These are phyloP conservation scores for Trimorus sp. DNA, from an alignment of 2,888 invertebrate genomes.

Conservation along the genomic window DNA sequence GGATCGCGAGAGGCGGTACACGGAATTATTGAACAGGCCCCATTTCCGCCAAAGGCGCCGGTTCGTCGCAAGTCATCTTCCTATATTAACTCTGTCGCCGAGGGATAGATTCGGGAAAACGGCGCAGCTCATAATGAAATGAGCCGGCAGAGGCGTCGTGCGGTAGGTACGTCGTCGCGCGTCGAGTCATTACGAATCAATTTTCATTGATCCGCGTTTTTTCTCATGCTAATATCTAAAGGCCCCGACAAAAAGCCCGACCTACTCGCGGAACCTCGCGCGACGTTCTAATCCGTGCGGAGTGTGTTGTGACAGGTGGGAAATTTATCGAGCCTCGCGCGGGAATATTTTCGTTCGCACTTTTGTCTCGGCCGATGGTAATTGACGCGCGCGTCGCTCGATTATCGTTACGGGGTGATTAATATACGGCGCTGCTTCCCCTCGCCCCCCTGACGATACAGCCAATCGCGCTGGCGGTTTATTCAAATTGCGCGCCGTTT, in stretches of 20 bases:
- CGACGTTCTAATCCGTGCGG: slow-evolving; percentile 8
- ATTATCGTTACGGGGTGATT: slow-evolving; percentile 37
- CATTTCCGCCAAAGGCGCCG: slow-evolving; percentile 41
- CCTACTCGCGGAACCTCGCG: too few relatives aligned
- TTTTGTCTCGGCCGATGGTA: slow-evolving; percentile 14
- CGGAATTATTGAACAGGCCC: slow-evolving; percentile 53
- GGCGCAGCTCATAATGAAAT: slow-evolving; percentile 54
- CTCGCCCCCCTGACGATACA: not conserved
- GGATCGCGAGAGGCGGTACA: slow-evolving; percentile 51
- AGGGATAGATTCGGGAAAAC: slow-evolving; percentile 56
- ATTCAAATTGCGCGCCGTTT: slow-evolving; percentile 36
- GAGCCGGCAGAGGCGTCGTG: slow-evolving; percentile 51
- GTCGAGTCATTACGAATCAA: slow-evolving; percentile 70
- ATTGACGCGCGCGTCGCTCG: slow-evolving; percentile 20
- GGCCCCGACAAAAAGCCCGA: slow-evolving; percentile 35
- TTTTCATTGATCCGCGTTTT: slow-evolving; percentile 60
- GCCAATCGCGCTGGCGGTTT: slow-evolving; percentile 4
- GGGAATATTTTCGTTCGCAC: slow-evolving; percentile 20
- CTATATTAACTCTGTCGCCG: slow-evolving; percentile 43
- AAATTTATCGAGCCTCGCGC: slow-evolving; percentile 1
- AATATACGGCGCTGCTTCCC: slow-evolving; percentile 11
- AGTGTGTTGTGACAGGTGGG: slow-evolving; percentile 18
- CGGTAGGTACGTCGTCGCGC: slow-evolving; percentile 51
- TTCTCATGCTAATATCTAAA: slow-evolving; percentile 63
- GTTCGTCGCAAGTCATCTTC: slow-evolving; percentile 44